A percentile compares a stretch with the other conserved stretches of the same genome.
Evolutionary conservation across 2,888 invertebrate species (phyloP).

Genomic region (Nemotelus pantherinus): DNA sequence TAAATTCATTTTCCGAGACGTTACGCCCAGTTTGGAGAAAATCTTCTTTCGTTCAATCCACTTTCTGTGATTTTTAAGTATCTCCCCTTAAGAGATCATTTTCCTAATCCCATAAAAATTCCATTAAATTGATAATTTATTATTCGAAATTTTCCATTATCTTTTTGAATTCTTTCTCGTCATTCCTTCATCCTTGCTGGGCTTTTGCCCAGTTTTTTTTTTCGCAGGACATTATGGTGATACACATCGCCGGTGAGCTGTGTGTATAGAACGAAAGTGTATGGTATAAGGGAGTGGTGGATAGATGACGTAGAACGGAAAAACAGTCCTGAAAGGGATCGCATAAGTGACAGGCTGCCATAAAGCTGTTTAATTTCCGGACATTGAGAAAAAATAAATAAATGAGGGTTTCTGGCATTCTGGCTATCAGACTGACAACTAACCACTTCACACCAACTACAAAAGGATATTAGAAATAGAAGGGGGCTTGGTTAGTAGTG

Average conservation of each 20-base stretch:
- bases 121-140: slow-evolving; percentile 43
- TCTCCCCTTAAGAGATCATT: slow-evolving; percentile 19
- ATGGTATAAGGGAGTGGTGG: neutral
- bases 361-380: slow-evolving; percentile 41
- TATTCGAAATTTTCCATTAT: slow-evolving; percentile 36
- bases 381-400: slow-evolving; percentile 20
- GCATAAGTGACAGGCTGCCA: slow-evolving; percentile 30
- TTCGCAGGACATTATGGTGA: too few relatives aligned
- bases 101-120: slow-evolving; percentile 40
- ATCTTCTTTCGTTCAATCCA: slow-evolving; percentile 2
- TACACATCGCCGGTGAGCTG: too few relatives aligned
- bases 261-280: neutral
- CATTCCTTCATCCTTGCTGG: neutral
- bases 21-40: slow-evolving; percentile 4
- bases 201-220: neutral
- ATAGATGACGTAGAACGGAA: neutral
- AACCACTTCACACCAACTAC: slow-evolving; percentile 15
- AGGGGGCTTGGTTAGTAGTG: neutral
- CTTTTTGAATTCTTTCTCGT: slow-evolving; percentile 34
- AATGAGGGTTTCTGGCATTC: slow-evolving; percentile 27
- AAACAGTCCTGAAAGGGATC: neutral
- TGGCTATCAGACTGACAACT: neutral
- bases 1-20: slow-evolving; percentile 23
- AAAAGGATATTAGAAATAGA: slow-evolving; percentile 8
- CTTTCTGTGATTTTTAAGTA: slow-evolving; percentile 14